Evolutionary conservation across 2,888 invertebrate genomes (phyloP).

Genomic region (Lepas anatifera): DNA sequence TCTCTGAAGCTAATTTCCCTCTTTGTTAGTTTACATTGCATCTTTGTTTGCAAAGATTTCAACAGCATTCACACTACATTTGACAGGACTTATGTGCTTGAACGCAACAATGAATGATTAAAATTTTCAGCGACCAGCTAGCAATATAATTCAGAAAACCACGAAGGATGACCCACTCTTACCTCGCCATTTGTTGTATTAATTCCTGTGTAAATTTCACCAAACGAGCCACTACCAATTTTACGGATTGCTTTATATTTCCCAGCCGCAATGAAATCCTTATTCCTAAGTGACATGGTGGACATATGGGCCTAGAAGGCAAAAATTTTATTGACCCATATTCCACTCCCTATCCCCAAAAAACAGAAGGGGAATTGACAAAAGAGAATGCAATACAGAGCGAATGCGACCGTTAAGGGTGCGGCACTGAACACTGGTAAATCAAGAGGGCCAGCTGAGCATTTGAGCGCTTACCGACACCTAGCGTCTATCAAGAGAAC

Average conservation of each 20-base stretch:
- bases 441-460: not conserved
- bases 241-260: conserved; percentile 91
- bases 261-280: conserved; percentile 72
- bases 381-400: not conserved
- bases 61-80: no score
- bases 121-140: no score
- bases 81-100: no score
- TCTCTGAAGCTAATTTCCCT: no score
- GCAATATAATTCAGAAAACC: no score
- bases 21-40: no score
- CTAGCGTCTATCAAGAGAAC: not conserved
- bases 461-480: not conserved
- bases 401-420: not conserved
- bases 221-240: conserved; percentile 98
- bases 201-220: conserved; percentile 80
- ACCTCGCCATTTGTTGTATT: conserved; percentile 82
- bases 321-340: not conserved
- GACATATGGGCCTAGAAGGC: not conserved
- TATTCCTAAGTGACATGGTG: conserved; percentile 19
- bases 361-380: not conserved
- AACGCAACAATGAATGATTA: no score
- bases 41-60: no score
- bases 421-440: not conserved
- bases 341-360: no score
- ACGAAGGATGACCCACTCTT: no score